Base-by-base conservation (phyloP, 2,888 invertebrate species). In the Papilio gigon region DNA sequence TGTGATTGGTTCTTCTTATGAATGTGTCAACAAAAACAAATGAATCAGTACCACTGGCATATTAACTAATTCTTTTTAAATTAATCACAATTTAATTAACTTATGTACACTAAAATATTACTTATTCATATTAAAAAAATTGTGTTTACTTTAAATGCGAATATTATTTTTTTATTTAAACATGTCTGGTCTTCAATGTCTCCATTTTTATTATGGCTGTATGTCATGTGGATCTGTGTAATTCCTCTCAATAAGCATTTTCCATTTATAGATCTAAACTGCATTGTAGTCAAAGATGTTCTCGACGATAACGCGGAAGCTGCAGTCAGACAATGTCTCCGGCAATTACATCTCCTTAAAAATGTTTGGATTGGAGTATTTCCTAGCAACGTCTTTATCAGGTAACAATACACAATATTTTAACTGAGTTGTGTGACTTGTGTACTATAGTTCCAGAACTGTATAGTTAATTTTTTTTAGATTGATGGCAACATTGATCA, bases 291-390 rank as follows among this genome's bases (percentile, higher is more conserved):
- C 40, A 92, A 94, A 58, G 93, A 93, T 65, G 88, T 93, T 70
- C 81, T 95, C 59, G 90, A 94, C n/a, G 89, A 92, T 0, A 93
- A 92, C 65, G 94, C 94, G 0, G 94, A 96, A 80, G 94, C 95
- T 75, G 93, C 95, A n/a, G 86, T 98, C 37, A 93, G 96, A 8
- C 97, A 98, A 84, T 97, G 97, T 78, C 88, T 98, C 62, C 93
- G 97, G 58, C 98, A 98, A 83, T 90, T 98, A 75, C 95, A 96
- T 77, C 91, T 97, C 66, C 86, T 98, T 14, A 95, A 96, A 87
- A 96, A 96, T 71, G 97, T 98, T 9, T 98, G 98, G 98, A 93
- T 95, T 70, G 95, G 95, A 76, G 96, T 98, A 8, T 93, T 98
- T 67, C 96, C 98, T 0, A 86, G 92, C 65, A 94, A 94, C 73